phyloP scores from a whole-genome alignment of 2,888 invertebrate genomes.

The Apamea epomidion region DNA sequence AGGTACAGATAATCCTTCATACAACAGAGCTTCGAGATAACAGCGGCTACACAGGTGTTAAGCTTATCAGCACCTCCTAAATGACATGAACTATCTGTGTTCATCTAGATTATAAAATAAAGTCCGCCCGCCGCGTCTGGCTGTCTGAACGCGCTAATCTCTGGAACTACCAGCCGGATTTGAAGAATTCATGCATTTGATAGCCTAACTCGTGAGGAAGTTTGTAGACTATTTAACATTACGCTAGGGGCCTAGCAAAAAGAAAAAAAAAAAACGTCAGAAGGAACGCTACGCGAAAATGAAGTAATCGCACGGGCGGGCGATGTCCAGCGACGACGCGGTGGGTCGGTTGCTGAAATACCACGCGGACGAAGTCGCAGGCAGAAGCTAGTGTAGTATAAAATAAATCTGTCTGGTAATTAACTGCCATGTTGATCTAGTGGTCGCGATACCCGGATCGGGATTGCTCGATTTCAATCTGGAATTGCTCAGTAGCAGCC shows the following conservation, averaged over 20 bases:
- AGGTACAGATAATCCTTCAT: conserved; percentile 37
- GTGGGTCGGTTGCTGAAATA: no score
- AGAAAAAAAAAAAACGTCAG: no score
- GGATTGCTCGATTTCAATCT: not conserved
- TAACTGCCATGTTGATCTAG: not conserved
- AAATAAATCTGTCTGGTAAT: not conserved
- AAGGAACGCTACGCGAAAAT: not conserved
- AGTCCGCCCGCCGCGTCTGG: not conserved
- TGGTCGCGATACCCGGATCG: not conserved
- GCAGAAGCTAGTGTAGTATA: not conserved
- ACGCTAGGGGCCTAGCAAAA: no score
- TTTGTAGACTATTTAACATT: no score
- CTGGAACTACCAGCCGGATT: not conserved
- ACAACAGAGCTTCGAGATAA: conserved; percentile 49
- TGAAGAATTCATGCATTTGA: no score
- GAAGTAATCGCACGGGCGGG: no score
- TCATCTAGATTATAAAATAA: conserved; percentile 5
- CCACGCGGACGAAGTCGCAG: no score
- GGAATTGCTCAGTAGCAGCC: not conserved
- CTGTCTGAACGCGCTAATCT: not conserved
- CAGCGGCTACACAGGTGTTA: conserved; percentile 14
- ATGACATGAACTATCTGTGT: conserved; percentile 20
- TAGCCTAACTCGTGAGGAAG: no score
- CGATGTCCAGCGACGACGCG: no score
- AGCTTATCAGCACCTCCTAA: conserved; percentile 33